Evolutionary conservation across 2,797 vertebrate genomes (phyloP).

Genomic region (Clarias fuscus): DNA sequence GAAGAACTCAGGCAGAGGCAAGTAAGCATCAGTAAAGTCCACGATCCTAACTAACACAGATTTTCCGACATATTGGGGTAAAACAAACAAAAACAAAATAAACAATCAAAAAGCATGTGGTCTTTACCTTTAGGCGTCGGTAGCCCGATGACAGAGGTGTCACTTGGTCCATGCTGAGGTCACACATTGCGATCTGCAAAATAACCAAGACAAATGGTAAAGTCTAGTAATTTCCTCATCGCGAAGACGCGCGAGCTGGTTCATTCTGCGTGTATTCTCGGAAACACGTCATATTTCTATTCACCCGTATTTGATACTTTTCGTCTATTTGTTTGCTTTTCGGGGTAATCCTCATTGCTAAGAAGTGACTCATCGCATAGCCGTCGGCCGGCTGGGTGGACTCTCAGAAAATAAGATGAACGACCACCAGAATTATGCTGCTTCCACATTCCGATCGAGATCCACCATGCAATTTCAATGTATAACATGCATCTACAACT

Average conservation of each 20-base stretch:
- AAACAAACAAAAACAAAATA: background rate
- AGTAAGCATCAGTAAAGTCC: background rate
- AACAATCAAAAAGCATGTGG: background rate
- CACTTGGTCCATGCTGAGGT: constrained; percentile 84
- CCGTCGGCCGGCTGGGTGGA: constrained; percentile 10
- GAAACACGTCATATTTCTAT: background rate
- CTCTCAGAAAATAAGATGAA: background rate
- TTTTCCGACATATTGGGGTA: background rate
- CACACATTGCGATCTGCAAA: constrained; percentile 69
- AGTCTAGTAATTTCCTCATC: background rate
- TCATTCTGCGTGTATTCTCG: background rate
- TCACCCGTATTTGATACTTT: background rate
- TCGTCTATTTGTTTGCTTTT: background rate
- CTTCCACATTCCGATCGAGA: background rate
- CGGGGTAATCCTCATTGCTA: background rate
- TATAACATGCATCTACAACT: background rate
- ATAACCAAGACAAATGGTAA: background rate
- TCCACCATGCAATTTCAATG: background rate
- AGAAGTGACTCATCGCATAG: constrained; percentile 49
- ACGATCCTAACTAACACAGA: background rate
- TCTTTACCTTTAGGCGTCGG: constrained; percentile 80
- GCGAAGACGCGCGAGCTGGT: background rate
- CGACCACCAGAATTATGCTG: background rate
- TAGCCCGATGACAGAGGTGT: constrained; percentile 75
- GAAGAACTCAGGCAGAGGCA: background rate